Conservation (phyloP, 2,888 invertebrate species). For the Pheosia gnoma region DNA sequence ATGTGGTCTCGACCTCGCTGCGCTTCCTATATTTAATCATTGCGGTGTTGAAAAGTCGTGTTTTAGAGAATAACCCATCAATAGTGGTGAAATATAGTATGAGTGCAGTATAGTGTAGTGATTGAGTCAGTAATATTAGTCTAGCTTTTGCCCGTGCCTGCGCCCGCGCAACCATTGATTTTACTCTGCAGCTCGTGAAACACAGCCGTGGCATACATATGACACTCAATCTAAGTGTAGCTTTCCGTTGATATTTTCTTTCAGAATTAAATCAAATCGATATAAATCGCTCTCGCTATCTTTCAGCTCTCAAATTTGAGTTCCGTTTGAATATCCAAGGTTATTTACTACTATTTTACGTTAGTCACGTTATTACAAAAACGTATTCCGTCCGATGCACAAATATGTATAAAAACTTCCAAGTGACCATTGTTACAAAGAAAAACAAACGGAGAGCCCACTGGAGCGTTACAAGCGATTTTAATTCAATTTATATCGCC, state of each 20-base stretch:
- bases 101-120: too few species aligned
- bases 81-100: neutral
- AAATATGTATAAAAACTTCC: neutral
- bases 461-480: neutral
- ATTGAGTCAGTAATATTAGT: too few species aligned
- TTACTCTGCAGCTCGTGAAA: too few species aligned
- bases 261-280: neutral
- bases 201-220: too few species aligned
- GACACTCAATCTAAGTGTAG: too few species aligned
- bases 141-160: too few species aligned
- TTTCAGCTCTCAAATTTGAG: too few species aligned
- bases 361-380: neutral
- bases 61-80: constrained; percentile 2
- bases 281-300: neutral
- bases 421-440: constrained; percentile 1
- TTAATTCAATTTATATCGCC: neutral
- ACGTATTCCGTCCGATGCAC: neutral
- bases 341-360: neutral
- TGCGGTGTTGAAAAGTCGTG: constrained; percentile 1
- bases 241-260: too few species aligned
- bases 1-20: constrained; percentile 2
- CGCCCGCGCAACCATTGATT: too few species aligned
- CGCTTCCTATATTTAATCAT: constrained; percentile 8
- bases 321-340: neutral
- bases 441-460: neutral